These are phyloP conservation scores for Patiria miniata DNA, from an alignment of 35 echinoderm and acorn worm species.

Conservation along the genomic window DNA sequence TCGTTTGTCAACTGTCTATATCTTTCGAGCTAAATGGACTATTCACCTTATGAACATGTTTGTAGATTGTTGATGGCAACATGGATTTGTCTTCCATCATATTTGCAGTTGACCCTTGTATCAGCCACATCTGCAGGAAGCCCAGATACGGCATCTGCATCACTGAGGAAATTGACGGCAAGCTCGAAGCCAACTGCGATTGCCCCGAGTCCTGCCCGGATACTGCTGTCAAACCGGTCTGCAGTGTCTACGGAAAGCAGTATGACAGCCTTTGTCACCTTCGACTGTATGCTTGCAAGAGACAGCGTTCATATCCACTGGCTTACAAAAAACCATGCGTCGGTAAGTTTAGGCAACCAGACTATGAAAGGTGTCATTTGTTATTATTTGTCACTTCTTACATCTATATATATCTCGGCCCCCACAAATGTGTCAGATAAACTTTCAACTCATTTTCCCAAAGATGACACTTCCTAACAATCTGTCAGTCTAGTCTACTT, in stretches of 20 bases:
- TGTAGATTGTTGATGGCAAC: too few species aligned
- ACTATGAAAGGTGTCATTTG: too few species aligned
- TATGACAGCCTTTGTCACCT: conserved; percentile 87
- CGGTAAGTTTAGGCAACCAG: too few species aligned
- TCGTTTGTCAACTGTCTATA: too few species aligned
- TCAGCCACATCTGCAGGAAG: conserved; percentile 62
- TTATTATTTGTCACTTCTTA: too few species aligned
- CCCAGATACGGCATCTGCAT: conserved; percentile 79
- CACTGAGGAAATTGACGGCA: conserved; percentile 51
- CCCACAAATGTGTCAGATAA: background rate
- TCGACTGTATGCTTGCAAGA: conserved; percentile 72
- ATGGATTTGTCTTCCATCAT: background rate
- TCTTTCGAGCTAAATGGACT: too few species aligned
- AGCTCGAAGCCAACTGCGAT: conserved; percentile 61
- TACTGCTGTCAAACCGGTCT: conserved; percentile 48
- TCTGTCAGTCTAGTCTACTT: too few species aligned
- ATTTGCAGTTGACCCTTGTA: conserved; percentile 10
- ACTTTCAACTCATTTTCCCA: background rate
- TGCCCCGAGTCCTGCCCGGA: conserved; percentile 73
- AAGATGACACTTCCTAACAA: too few species aligned
- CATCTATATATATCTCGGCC: too few species aligned
- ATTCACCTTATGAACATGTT: too few species aligned
- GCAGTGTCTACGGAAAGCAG: conserved; percentile 92
- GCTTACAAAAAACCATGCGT: conserved; percentile 72
- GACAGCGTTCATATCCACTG: conserved; percentile 55